Conservation (phyloP, 2,888 invertebrate species). For the Muscina levida region DNA sequence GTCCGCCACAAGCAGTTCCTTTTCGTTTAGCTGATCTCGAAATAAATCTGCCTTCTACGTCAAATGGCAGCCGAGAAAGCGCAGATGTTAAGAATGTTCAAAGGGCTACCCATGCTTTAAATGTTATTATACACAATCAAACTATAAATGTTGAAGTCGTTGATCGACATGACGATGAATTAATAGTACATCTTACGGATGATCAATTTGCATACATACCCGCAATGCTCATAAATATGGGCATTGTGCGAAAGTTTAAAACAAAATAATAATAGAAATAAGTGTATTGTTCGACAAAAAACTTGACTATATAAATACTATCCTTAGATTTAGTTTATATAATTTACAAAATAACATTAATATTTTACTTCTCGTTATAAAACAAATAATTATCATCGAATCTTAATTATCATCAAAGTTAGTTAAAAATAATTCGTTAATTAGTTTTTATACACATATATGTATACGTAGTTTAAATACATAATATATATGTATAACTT, state of each 20-base stretch:
- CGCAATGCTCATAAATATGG: conserved; percentile 59
- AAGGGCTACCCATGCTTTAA: conserved; percentile 57
- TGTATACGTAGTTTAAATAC: too few species aligned
- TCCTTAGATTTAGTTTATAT: too few species aligned
- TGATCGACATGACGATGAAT: conserved; percentile 44
- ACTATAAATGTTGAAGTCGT: conserved; percentile 61
- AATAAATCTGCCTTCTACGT: neutral
- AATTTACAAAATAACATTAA: too few species aligned
- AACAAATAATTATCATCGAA: too few species aligned
- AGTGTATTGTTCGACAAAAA: too few species aligned
- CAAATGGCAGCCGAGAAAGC: conserved; percentile 27
- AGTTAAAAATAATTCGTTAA: too few species aligned
- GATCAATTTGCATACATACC: conserved; percentile 57
- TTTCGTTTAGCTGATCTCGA: conserved; percentile 61
- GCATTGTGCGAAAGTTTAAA: conserved; percentile 59
- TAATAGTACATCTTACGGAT: conserved; percentile 60
- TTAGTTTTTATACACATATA: too few species aligned
- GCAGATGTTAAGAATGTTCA: conserved; percentile 7
- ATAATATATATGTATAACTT: too few species aligned
- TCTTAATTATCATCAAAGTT: too few species aligned
- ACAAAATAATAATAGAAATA: too few species aligned
- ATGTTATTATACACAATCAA: conserved; percentile 64
- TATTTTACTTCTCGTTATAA: too few species aligned
- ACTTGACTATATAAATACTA: too few species aligned
- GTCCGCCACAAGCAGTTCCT: conserved; percentile 64